Conservation (phyloP, 1,140 invertebrate species). For the Trachelipus rathkii region DNA sequence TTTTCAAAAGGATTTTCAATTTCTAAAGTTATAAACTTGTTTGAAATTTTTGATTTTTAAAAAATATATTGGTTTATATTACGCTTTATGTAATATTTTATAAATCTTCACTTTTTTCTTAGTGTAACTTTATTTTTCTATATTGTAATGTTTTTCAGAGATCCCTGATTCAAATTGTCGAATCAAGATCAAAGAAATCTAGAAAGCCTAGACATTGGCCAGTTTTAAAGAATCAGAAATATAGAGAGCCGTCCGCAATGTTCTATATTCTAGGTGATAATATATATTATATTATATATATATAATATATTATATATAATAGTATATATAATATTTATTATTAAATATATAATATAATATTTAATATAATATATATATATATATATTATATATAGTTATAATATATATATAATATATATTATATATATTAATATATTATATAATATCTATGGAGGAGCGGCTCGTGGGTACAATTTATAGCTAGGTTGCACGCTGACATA, state of each 20-base stretch:
- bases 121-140: not conserved
- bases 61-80: too few relatives aligned
- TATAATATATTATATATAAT: constrained; percentile 14
- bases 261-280: constrained; percentile 68
- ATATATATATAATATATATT: too few relatives aligned
- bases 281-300: constrained; percentile 14
- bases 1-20: too few relatives aligned
- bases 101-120: too few relatives aligned
- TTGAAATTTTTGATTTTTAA: too few relatives aligned
- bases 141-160: constrained; percentile 56
- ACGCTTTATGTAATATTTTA: too few relatives aligned
- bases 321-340: constrained; percentile 24
- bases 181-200: constrained; percentile 53
- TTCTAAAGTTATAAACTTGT: too few relatives aligned
- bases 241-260: constrained; percentile 69
- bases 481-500: too few relatives aligned
- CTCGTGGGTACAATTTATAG: too few relatives aligned
- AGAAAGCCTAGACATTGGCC: constrained; percentile 58
- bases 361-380: constrained; percentile 31
- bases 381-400: not conserved
- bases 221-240: constrained; percentile 60
- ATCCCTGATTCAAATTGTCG: constrained; percentile 65
- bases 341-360: too few relatives aligned
- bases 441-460: too few relatives aligned
- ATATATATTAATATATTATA: too few relatives aligned